These are phyloP conservation scores for Ascidia mentula DNA, from an alignment of 23 tunicate genomes.

Conservation along the genomic window DNA sequence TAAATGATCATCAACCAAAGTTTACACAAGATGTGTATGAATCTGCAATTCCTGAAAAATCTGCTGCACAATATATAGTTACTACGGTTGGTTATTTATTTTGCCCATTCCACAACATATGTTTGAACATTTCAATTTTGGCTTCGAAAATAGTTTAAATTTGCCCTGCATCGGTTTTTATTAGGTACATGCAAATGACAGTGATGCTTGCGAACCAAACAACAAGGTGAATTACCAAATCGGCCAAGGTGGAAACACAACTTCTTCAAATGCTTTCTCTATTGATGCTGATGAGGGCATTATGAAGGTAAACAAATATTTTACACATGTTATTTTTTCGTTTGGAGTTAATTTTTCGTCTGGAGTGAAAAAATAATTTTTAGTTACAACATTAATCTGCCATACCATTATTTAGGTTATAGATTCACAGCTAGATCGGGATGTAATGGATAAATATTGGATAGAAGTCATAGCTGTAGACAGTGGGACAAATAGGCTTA, in stretches of 20 bases:
- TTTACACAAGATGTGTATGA: neutral
- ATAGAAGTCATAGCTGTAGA: neutral
- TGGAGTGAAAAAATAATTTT: no score
- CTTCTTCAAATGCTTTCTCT: neutral
- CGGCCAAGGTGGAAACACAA: constrained; percentile 3
- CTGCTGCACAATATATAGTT: neutral
- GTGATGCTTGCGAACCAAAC: constrained; percentile 51
- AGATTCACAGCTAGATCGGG: neutral
- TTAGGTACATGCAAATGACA: constrained; percentile 62
- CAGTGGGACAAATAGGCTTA: neutral
- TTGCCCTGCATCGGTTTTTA: neutral
- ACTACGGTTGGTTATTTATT: neutral
- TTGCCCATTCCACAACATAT: neutral
- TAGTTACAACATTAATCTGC: no score
- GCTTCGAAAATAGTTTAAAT: no score
- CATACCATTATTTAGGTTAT: neutral
- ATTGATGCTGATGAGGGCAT: neutral
- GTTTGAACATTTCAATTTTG: no score
- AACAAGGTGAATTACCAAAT: constrained; percentile 41
- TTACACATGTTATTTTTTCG: no score
- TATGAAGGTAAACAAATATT: neutral
- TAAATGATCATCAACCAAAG: neutral
- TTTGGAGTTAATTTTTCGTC: no score
- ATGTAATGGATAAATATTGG: neutral
- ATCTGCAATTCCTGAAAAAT: neutral